Base-by-base conservation (phyloP, 2,888 invertebrate species). In the Epinotia demarniana region DNA sequence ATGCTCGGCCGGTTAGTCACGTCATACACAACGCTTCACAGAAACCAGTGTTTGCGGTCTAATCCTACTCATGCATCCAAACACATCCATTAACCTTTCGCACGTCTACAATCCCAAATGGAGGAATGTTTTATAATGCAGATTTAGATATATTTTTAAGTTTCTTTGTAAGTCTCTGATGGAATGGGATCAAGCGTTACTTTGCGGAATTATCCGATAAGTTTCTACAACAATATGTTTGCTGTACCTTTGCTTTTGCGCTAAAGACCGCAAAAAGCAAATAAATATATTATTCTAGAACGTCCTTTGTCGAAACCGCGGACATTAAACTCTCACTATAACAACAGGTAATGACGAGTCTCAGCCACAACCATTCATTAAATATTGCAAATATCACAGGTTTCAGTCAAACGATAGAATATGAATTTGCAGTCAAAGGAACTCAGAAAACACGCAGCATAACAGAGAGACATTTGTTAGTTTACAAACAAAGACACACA, bases 1-100 rank as follows among this genome's bases (percentile, higher is more conserved):
- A 71, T 70, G 19, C 58, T 49, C 62, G 11, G 8, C 61, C 39
- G 33, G 76, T 77, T 77, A 77, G 73, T 73, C 57, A 63, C 55
- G 23, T 27, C 18, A 6, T 0, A 43, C 69, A 58, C 19, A 61
- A 1, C 61, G 33, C 33, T n/a, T 9, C 5, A 61, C 61, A 61
- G 33, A 61, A 33, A 61, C 61, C 61, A 33, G 13, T 3, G 18
- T 5, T 13, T 8, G n/a, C n/a, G 4, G 9, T 39, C 0, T 8
- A 39, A 1, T 39, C 9, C 0, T 39, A 39, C 39, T 39, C 60
- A 67, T 19, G 60, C 72, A 58, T 9, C 46, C 33, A 27, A 11
- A 27, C 46, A 46, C 27, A 39, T 3, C 33, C 39, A 33, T 12
- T 43, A 12, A 11, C 46, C 13, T 13, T 46, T 46, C 13, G 13